Evolutionary conservation across 1,140 invertebrate species (phyloP).

Genomic region (Bombus waltoni): DNA sequence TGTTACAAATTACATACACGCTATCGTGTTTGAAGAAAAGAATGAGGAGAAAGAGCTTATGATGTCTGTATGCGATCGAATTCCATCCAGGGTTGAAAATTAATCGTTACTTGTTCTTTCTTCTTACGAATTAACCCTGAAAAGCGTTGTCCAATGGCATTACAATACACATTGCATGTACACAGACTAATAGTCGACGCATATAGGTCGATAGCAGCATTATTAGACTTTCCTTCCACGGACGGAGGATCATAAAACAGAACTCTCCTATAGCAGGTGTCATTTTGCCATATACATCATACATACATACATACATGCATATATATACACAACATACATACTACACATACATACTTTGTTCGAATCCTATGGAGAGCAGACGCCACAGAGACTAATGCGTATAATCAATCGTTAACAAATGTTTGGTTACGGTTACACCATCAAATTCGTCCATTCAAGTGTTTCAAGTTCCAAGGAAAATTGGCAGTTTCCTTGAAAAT

Average conservation of each 20-base stretch:
- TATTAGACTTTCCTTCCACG: conserved; percentile 6
- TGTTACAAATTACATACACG: conserved; percentile 54
- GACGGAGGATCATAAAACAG: background rate
- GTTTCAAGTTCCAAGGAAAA: background rate
- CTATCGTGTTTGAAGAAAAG: conserved; percentile 34
- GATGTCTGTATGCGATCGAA: conserved; percentile 20
- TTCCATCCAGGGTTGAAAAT: conserved; percentile 24
- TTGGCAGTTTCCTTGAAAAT: background rate
- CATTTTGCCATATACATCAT: conserved; percentile 12
- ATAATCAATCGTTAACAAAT: conserved; percentile 7
- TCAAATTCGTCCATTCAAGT: background rate
- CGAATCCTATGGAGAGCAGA: background rate
- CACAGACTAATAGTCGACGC: background rate
- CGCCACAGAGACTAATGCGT: background rate
- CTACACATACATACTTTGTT: background rate
- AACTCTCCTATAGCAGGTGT: background rate
- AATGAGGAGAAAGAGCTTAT: conserved; percentile 27
- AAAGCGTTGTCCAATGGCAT: background rate
- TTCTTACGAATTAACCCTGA: conserved; percentile 32
- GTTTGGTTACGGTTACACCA: background rate
- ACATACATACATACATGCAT: too few relatives aligned
- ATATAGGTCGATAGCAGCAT: background rate
- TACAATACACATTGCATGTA: background rate
- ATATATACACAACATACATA: too few relatives aligned
- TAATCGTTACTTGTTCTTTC: conserved; percentile 42